phyloP scores from a whole-genome alignment of 2,113 vertebrate species.

The Camelus bactrianus region DNA sequence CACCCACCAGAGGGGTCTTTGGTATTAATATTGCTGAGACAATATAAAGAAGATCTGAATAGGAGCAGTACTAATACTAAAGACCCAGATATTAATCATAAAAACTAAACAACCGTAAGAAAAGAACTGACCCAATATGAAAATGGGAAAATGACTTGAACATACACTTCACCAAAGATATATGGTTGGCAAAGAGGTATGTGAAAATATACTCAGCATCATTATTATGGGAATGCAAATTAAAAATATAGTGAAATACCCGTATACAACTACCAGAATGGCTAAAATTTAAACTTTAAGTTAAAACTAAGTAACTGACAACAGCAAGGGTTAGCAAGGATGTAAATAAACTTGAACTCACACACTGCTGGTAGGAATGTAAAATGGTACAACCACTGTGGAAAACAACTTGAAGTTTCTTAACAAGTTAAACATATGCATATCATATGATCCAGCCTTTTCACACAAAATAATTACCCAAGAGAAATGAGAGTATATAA shows the following conservation, averaged over 20 bases:
- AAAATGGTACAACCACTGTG: background rate
- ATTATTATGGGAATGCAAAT: background rate
- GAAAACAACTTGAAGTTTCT: background rate
- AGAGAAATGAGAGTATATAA: background rate
- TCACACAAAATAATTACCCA: background rate
- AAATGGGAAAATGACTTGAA: constrained; percentile 39
- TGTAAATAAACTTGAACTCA: background rate
- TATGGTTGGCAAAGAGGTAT: background rate
- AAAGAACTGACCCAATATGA: background rate
- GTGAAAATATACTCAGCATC: background rate
- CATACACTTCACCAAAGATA: background rate
- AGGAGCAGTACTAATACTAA: background rate
- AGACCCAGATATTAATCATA: background rate
- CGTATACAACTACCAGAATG: background rate
- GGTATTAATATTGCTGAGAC: background rate
- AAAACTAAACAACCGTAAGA: constrained; percentile 8
- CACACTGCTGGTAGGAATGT: background rate
- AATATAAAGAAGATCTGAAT: background rate
- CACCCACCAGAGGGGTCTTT: background rate
- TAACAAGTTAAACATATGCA: background rate
- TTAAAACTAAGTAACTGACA: background rate
- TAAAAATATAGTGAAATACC: background rate
- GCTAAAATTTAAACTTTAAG: background rate
- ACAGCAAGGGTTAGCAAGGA: background rate
- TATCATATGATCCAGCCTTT: background rate